Evolutionary conservation across 2,888 invertebrate species (phyloP).

Genomic region (Cephalotes varians): DNA sequence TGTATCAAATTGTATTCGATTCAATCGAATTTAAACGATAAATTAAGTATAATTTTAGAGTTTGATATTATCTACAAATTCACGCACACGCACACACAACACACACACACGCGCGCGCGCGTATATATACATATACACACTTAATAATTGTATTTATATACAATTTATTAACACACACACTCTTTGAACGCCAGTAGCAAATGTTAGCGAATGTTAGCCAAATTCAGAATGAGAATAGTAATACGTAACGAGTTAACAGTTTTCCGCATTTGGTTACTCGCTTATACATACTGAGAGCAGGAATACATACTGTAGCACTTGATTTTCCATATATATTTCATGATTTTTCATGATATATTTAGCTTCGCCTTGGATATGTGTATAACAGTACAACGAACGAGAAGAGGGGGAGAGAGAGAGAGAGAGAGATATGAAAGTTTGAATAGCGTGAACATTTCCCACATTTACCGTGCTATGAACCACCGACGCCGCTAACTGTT

Average conservation of each 20-base stretch:
- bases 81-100: too few relatives aligned
- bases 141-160: background rate
- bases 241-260: conserved; percentile 41
- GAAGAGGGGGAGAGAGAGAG: background rate
- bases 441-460: conserved; percentile 64
- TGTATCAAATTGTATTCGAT: background rate
- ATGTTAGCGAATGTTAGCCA: background rate
- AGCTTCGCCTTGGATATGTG: conserved; percentile 44
- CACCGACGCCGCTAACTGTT: conserved; percentile 44
- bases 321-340: conserved; percentile 53
- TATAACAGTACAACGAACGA: conserved; percentile 37
- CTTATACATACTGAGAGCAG: background rate
- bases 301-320: conserved; percentile 33
- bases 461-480: conserved; percentile 62
- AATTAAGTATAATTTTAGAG: background rate
- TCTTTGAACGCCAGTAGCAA: background rate
- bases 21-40: background rate
- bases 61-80: background rate
- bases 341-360: too few relatives aligned
- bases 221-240: conserved; percentile 32
- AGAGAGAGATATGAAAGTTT: conserved; percentile 42
- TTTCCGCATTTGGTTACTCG: conserved; percentile 29
- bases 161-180: conserved; percentile 1
- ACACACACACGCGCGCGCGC: too few relatives aligned
- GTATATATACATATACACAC: too few relatives aligned